phyloP scores from a whole-genome alignment of 2,113 vertebrate genomes.

The Pelvicachromis taeniatus region DNA sequence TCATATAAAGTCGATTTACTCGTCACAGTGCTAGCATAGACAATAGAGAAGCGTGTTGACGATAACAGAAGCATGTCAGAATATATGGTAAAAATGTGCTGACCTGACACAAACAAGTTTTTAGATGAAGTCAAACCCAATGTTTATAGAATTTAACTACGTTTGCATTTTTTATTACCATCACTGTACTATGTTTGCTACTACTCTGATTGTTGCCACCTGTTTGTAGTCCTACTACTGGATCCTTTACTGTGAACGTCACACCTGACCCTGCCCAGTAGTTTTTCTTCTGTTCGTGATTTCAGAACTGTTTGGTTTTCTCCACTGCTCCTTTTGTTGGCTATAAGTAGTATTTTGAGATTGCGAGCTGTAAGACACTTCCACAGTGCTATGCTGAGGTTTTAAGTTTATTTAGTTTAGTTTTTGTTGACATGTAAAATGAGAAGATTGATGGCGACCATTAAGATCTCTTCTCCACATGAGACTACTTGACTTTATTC shows the following conservation, averaged over 20 bases:
- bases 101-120: no score
- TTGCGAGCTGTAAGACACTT: background rate
- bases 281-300: background rate
- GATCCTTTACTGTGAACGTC: background rate
- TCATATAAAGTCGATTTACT: no score
- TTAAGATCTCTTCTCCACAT: background rate
- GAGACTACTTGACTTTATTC: background rate
- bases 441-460: background rate
- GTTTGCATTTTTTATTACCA: no score
- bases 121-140: no score
- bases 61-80: no score
- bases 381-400: background rate
- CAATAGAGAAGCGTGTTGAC: no score
- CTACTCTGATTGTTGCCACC: background rate
- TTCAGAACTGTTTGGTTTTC: background rate
- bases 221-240: background rate
- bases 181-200: no score
- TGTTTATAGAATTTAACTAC: no score
- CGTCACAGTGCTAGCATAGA: no score
- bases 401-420: fast-evolving
- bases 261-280: background rate
- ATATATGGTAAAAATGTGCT: no score
- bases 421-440: background rate
- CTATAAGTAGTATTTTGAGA: fast-evolving
- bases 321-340: background rate